phyloP scores from a whole-genome alignment of 2,113 vertebrate species.

The Gallinago jamesoni region DNA sequence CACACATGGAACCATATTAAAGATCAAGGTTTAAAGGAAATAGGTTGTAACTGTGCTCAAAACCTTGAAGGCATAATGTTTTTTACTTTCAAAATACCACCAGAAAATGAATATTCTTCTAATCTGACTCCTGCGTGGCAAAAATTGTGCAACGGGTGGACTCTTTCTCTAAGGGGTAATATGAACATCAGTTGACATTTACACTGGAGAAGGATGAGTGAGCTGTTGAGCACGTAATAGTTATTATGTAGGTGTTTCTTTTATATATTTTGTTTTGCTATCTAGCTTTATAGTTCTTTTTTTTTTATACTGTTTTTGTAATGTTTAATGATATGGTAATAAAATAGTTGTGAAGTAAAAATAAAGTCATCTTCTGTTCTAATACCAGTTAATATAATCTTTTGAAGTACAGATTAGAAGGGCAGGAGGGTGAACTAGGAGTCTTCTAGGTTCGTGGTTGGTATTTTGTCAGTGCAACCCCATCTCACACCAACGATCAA shows the following conservation, averaged over 20 bases:
- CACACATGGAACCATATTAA: background rate
- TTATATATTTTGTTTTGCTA: background rate
- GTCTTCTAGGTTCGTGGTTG: background rate
- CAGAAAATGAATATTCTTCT: background rate
- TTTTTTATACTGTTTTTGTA: background rate
- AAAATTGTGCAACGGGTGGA: background rate
- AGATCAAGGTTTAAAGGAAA: background rate
- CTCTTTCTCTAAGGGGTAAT: background rate
- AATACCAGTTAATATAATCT: background rate
- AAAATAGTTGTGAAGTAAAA: background rate
- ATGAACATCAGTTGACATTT: background rate
- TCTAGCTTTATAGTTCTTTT: background rate
- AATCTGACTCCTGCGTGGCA: background rate
- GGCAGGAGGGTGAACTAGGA: background rate
- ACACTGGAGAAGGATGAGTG: background rate
- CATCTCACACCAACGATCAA: background rate
- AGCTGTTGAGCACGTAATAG: background rate
- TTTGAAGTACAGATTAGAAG: constrained; percentile 45
- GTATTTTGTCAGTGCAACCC: background rate
- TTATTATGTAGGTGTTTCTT: background rate
- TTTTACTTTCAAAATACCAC: background rate
- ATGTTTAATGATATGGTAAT: background rate
- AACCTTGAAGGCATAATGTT: background rate
- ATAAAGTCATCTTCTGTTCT: background rate
- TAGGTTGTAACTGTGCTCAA: background rate